Evolutionary conservation across 2,113 vertebrate species (phyloP), one percentile per base, ranked within the genome.

Genomic region (Grallaria varia): DNA sequence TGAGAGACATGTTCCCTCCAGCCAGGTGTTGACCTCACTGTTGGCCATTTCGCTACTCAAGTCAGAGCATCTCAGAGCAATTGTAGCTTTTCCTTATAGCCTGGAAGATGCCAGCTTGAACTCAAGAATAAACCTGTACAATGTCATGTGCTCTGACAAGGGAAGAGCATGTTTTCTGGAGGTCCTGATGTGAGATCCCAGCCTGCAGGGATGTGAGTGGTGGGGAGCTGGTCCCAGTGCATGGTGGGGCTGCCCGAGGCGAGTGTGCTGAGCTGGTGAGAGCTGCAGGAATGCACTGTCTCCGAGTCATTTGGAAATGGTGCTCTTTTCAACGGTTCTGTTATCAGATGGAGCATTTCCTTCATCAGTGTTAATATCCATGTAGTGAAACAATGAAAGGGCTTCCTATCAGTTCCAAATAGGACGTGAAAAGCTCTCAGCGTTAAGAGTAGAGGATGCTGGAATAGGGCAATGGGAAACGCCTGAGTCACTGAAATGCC

Each of bases 261-360:
- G 0, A 78, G 40, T 42, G 53, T 66, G 68, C 84, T 78, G 85
- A 81, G 77, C 89, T 84, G 76, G 63, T 76, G 91, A 60, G 84
- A 94, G 84, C 83, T 87, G 64, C 90, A 97, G 96, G 88, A 96
- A 85, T 88, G 64, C 84, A 88, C 90, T 94, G 89, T 96, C 97
- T 96, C 95, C 9, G 73, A 92, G 84, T 87, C 64, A 4, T 88
- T 98, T 98, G 97, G 98, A 98, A 98, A 94, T 96, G 89, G 96
- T 95, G 95, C 97, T 97, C 94, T 83, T 97, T 94, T 98, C 97
- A 95, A 97, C 90, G 92, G 97, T 97, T 97, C 90, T 96, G 97
- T 98, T 98, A 98, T 98, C 98, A 98, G 98, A 98, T 98, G 97
- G 97, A 97, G 94, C 96, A 97, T 98, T 98, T 98, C 98, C 98